phyloP scores from a whole-genome alignment of 1,140 invertebrate species.

The Amphibalanus amphitrite region DNA sequence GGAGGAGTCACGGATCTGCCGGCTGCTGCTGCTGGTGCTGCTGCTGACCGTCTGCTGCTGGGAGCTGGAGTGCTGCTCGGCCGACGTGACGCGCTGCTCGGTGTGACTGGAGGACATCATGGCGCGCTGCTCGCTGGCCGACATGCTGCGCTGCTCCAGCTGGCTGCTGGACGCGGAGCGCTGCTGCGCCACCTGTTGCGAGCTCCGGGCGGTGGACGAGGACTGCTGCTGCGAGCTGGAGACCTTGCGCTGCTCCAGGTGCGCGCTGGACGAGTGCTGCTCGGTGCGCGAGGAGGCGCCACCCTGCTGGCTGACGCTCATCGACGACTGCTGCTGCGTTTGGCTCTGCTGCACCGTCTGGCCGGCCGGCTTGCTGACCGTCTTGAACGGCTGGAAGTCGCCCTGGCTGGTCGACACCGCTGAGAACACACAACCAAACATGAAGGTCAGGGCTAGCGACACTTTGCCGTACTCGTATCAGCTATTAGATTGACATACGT shows the following conservation, averaged over 20 bases:
- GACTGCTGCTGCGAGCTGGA: neutral
- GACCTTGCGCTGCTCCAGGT: neutral
- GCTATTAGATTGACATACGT: too few species aligned
- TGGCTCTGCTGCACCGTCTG: neutral
- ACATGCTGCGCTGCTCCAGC: neutral
- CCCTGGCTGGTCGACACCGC: neutral
- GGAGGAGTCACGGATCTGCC: neutral
- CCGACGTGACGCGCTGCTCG: neutral
- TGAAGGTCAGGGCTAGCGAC: too few species aligned
- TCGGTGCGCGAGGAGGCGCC: neutral
- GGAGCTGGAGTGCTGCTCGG: neutral
- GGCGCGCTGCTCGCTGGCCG: neutral
- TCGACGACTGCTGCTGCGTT: neutral
- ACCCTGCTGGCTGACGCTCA: neutral
- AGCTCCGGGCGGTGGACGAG: neutral
- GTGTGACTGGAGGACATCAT: neutral
- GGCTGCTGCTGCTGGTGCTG: neutral
- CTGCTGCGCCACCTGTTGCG: neutral
- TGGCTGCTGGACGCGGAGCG: neutral
- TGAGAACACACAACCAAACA: neutral
- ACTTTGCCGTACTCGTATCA: too few species aligned
- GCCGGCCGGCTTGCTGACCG: neutral
- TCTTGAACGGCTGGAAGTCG: neutral
- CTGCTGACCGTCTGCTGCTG: neutral
- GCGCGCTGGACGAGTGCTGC: neutral